A percentile compares a stretch with the other conserved stretches of the same genome.
Conservation (phyloP, 2,888 invertebrate genomes). For the Drosophila prostipennis region DNA sequence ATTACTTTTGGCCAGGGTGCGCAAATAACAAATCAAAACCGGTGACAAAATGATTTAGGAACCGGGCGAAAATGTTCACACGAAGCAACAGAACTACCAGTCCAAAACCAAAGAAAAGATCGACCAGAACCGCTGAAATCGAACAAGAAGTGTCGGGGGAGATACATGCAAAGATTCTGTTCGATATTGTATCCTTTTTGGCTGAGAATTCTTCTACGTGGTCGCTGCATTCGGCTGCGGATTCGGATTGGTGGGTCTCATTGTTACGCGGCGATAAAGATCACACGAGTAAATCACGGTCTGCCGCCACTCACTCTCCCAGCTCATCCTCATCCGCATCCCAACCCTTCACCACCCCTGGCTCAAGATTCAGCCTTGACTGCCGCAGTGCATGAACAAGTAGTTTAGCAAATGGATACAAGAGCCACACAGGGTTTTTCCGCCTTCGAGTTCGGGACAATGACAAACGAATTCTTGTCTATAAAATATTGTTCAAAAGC, state of each 20-base stretch:
- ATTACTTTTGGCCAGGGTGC: slow-evolving; percentile 56
- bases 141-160: slow-evolving; percentile 35
- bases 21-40: slow-evolving; percentile 74
- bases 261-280: slow-evolving; percentile 69
- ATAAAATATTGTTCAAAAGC: slow-evolving; percentile 1
- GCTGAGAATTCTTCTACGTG: slow-evolving; percentile 63
- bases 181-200: slow-evolving; percentile 64
- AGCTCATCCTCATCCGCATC: slow-evolving; percentile 39
- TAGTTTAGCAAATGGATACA: slow-evolving; percentile 75
- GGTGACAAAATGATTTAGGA: slow-evolving; percentile 80
- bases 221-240: slow-evolving; percentile 4
- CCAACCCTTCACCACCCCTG: slow-evolving; percentile 3
- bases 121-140: slow-evolving; percentile 42
- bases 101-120: slow-evolving; percentile 17
- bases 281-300: slow-evolving; percentile 73
- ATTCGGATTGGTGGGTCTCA: slow-evolving; percentile 55
- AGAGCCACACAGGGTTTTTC: slow-evolving; percentile 43
- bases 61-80: slow-evolving; percentile 72
- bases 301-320: slow-evolving; percentile 38
- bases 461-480: slow-evolving; percentile 1
- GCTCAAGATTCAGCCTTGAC: slow-evolving; percentile 25
- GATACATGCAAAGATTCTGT: slow-evolving; percentile 44
- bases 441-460: slow-evolving; percentile 11
- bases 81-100: slow-evolving; percentile 55
- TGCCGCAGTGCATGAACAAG: slow-evolving; percentile 72